These are phyloP conservation scores for Chrysochloris asiatica DNA, from an alignment of 2,113 vertebrate species.

Conservation along the genomic window DNA sequence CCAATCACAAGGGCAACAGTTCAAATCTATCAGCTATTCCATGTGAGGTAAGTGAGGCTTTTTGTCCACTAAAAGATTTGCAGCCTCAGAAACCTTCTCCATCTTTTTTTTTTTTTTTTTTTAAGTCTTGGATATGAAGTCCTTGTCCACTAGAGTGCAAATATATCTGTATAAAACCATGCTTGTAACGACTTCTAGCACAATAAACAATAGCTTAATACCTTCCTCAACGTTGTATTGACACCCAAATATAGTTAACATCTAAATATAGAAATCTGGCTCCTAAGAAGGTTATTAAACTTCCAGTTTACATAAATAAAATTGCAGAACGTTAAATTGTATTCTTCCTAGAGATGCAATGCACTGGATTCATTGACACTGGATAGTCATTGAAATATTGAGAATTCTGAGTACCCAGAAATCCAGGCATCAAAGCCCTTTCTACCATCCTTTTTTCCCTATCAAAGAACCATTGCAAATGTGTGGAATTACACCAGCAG, in stretches of 20 bases:
- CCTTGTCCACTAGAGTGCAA: slow-evolving; percentile 75
- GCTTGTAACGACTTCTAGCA: slow-evolving; percentile 61
- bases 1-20: too few relatives aligned
- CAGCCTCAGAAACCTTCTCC: too few relatives aligned
- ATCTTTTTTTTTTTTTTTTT: neutral
- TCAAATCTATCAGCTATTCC: too few relatives aligned
- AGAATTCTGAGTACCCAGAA: slow-evolving; percentile 76
- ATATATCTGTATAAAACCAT: slow-evolving; percentile 79
- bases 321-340: slow-evolving; percentile 81
- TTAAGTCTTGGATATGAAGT: slow-evolving; percentile 64
- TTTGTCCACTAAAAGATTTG: too few relatives aligned
- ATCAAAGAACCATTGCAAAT: slow-evolving; percentile 93
- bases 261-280: slow-evolving; percentile 81
- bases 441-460: slow-evolving; percentile 93
- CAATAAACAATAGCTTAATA: slow-evolving; percentile 68
- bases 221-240: slow-evolving; percentile 83
- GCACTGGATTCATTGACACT: slow-evolving; percentile 76
- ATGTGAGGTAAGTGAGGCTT: too few relatives aligned
- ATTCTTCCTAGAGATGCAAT: slow-evolving; percentile 81
- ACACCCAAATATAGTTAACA: slow-evolving; percentile 81
- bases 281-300: slow-evolving; percentile 74
- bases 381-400: slow-evolving; percentile 73
- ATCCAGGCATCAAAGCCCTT: slow-evolving; percentile 81
- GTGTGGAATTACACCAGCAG: slow-evolving; percentile 90
- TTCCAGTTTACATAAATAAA: slow-evolving; percentile 74